phyloP scores from a whole-genome alignment of 2,113 vertebrate species.

The Lates calcarifer region DNA sequence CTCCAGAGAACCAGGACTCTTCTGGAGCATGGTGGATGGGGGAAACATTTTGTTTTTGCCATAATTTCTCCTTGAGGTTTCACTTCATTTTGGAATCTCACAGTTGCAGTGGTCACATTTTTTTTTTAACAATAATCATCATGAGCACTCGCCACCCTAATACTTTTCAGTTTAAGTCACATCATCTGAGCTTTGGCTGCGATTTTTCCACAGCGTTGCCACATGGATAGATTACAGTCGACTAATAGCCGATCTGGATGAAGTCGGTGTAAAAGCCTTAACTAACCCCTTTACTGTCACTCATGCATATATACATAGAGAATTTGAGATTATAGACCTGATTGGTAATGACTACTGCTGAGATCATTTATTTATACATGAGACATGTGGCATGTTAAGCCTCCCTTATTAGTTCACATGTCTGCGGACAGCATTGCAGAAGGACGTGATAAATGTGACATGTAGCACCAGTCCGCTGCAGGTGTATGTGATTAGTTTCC shows the following conservation, averaged over 20 bases:
- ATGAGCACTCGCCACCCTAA: conserved; percentile 12
- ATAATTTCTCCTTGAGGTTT: conserved; percentile 24
- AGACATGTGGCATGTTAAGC: conserved; percentile 7
- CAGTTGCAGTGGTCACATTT: conserved; percentile 41
- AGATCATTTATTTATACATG: conserved; percentile 50
- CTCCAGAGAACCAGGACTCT: conserved; percentile 48
- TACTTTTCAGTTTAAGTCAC: conserved; percentile 39
- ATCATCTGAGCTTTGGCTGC: conserved; percentile 67
- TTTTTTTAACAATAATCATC: conserved; percentile 57
- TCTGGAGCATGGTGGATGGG: conserved; percentile 15
- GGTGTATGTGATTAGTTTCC: conserved; percentile 7
- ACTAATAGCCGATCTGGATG: conserved; percentile 66
- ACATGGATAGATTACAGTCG: conserved; percentile 66
- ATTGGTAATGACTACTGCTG: conserved; percentile 41
- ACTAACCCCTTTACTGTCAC: conserved; percentile 52
- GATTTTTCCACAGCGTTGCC: conserved; percentile 41
- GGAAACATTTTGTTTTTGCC: conserved; percentile 27
- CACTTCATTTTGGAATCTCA: conserved; percentile 36
- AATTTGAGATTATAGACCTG: conserved; percentile 33
- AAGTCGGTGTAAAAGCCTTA: conserved; percentile 52
- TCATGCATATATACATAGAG: conserved; percentile 24
- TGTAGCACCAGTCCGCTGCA: not conserved
- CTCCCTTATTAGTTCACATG: conserved; percentile 51
- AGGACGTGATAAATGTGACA: conserved; percentile 33
- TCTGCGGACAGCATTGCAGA: not conserved